A percentile compares a stretch with the other conserved stretches of the same genome.
Evolutionary conservation across 2,888 invertebrate species (phyloP).

Genomic region (Gasteruption jaculator): DNA sequence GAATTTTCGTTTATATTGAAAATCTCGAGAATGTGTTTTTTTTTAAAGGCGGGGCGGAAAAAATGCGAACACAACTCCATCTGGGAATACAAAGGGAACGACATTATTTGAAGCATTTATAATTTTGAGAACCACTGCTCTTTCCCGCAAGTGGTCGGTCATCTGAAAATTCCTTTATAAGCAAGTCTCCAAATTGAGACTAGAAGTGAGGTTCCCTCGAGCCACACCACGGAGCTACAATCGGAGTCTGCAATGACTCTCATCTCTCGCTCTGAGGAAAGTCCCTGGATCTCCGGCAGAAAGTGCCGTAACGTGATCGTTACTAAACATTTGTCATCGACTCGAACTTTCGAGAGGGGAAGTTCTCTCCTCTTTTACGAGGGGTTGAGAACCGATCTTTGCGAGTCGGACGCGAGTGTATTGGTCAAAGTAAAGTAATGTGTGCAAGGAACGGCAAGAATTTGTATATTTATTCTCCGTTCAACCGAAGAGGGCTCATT

Average conservation of each 20-base stretch:
- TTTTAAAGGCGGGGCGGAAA: too few relatives aligned
- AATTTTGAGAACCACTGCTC: too few relatives aligned
- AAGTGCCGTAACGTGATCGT: constrained; percentile 50
- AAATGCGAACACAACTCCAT: too few relatives aligned
- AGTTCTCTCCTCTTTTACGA: constrained; percentile 28
- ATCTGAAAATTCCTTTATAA: too few relatives aligned
- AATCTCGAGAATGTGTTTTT: too few relatives aligned
- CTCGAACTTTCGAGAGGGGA: constrained; percentile 26
- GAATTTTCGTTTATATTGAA: too few relatives aligned
- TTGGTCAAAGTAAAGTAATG: constrained; percentile 45
- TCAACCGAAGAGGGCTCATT: constrained; percentile 42
- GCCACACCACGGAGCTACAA: constrained; percentile 50
- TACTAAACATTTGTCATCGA: constrained; percentile 46
- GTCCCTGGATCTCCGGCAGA: constrained; percentile 56
- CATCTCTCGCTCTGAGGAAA: constrained; percentile 52
- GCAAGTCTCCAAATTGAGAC: too few relatives aligned
- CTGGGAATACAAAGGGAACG: too few relatives aligned
- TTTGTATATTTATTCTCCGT: constrained; percentile 13
- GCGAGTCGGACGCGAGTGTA: constrained; percentile 34
- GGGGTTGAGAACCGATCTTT: constrained; percentile 33
- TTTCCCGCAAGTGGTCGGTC: too few relatives aligned
- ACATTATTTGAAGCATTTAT: too few relatives aligned
- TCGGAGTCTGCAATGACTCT: constrained; percentile 49
- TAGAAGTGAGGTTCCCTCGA: constrained; percentile 47
- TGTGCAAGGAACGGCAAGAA: constrained; percentile 12